Percentiles rank a stretch among this genome's conserved stretches.
phyloP scores from a whole-genome alignment of 1,140 invertebrate species.

The Drosophila kepulauana region DNA sequence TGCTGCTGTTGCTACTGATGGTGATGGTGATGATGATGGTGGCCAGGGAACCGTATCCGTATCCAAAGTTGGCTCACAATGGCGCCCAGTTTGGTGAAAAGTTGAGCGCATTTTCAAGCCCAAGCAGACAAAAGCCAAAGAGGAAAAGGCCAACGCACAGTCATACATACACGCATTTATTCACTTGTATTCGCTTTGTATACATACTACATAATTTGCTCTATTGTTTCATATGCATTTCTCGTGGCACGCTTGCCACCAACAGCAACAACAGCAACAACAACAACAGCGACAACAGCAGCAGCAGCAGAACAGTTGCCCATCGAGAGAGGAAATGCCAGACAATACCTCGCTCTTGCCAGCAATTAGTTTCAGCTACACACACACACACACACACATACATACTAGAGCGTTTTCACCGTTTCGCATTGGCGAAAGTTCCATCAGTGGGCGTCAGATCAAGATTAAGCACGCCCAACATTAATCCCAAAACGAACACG shows the following conservation, averaged over 20 bases:
- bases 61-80: conserved; percentile 53
- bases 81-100: conserved; percentile 57
- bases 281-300: too few relatives aligned
- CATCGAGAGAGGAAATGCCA: conserved; percentile 43
- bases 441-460: conserved; percentile 28
- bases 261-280: too few relatives aligned
- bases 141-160: conserved; percentile 20
- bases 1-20: neutral
- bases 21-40: conserved; percentile 20
- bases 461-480: conserved; percentile 32
- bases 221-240: conserved; percentile 57
- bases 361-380: conserved; percentile 54
- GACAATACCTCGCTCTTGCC: conserved; percentile 44
- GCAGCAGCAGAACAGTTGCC: conserved; percentile 41
- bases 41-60: conserved; percentile 46
- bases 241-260: conserved; percentile 3
- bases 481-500: conserved; percentile 25
- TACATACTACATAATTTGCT: conserved; percentile 42
- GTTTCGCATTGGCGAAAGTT: conserved; percentile 40
- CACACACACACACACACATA: conserved; percentile 12
- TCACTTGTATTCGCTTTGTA: conserved; percentile 10
- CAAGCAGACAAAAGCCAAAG: conserved; percentile 37
- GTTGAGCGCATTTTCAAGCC: conserved; percentile 48
- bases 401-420: conserved; percentile 21
- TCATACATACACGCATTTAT: conserved; percentile 9